Percentiles rank a stretch among this genome's conserved stretches.
Conservation (phyloP, 1,140 invertebrate genomes). For the Anastrepha obliqua region DNA sequence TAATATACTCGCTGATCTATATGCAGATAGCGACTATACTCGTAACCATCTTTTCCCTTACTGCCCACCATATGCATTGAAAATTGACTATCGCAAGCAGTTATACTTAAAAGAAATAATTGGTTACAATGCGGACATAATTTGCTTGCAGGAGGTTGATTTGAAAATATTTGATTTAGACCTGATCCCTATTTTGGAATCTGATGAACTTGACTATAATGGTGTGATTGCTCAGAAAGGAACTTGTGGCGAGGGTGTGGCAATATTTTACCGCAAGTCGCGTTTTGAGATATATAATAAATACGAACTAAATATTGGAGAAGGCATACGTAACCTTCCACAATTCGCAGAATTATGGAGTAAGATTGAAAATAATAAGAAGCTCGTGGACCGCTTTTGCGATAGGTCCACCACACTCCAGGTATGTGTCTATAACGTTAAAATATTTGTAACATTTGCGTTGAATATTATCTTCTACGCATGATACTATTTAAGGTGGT, state of each 20-base stretch:
- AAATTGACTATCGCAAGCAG: conserved; percentile 90
- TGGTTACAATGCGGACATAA: conserved; percentile 92
- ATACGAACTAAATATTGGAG: conserved; percentile 77
- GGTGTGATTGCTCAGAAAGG: conserved; percentile 83
- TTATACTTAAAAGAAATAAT: conserved; percentile 88
- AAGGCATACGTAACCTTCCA: conserved; percentile 76
- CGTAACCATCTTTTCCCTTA: conserved; percentile 85
- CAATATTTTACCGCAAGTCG: conserved; percentile 83
- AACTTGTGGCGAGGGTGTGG: conserved; percentile 85
- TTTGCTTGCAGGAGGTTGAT: conserved; percentile 96
- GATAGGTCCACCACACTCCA: conserved; percentile 80
- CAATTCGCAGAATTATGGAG: conserved; percentile 79
- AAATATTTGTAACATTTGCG: background rate
- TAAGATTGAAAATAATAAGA: conserved; percentile 78
- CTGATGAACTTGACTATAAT: conserved; percentile 77
- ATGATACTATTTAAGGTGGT: conserved; percentile 68
- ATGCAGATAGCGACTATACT: conserved; percentile 87
- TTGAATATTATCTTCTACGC: no score
- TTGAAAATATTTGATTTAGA: conserved; percentile 84
- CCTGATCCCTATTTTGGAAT: conserved; percentile 79
- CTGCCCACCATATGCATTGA: conserved; percentile 85
- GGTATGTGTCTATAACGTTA: conserved; percentile 60
- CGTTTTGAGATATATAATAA: conserved; percentile 78
- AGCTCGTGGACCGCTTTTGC: conserved; percentile 78
- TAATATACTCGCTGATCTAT: conserved; percentile 91